Conservation (phyloP, 2,888 invertebrate species). For the Epinotia nisella region DNA sequence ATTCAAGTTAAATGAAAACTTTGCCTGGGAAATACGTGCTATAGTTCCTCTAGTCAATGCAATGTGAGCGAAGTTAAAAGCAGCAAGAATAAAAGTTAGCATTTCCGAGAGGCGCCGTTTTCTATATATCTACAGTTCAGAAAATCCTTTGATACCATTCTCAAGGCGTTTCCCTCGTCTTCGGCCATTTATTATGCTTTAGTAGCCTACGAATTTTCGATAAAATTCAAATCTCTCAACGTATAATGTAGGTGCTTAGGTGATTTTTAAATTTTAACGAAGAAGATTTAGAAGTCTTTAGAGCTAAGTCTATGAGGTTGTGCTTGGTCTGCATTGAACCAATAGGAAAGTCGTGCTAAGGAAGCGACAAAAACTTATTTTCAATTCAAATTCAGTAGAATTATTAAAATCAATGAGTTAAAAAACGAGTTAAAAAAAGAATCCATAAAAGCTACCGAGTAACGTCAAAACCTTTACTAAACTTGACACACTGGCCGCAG, state of each 20-base stretch:
- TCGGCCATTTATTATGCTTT: conserved; percentile 3
- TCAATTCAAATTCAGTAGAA: background rate
- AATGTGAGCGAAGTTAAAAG: conserved; percentile 7
- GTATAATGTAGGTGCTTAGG: background rate
- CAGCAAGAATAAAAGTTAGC: conserved; percentile 18
- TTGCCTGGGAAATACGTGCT: background rate
- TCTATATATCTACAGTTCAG: background rate
- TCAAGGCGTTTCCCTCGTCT: background rate
- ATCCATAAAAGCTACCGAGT: background rate
- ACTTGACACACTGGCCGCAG: conserved; percentile 26
- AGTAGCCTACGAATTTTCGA: background rate
- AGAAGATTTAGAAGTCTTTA: too few relatives aligned
- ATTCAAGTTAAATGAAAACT: background rate
- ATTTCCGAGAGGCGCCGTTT: conserved; percentile 2
- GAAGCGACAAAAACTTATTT: background rate
- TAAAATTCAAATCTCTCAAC: conserved; percentile 3
- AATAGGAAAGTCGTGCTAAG: background rate
- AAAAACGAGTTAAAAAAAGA: background rate
- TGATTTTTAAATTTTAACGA: background rate
- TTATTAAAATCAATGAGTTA: background rate
- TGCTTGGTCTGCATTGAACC: background rate
- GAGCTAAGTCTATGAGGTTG: too few relatives aligned
- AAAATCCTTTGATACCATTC: conserved; percentile 7
- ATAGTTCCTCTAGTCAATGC: background rate
- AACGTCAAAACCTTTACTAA: conserved; percentile 2